A percentile compares a stretch with the other conserved stretches of the same genome.
These are phyloP conservation scores for Sebastes hubbsi DNA, from an alignment of 2,797 vertebrate species.

Conservation along the genomic window DNA sequence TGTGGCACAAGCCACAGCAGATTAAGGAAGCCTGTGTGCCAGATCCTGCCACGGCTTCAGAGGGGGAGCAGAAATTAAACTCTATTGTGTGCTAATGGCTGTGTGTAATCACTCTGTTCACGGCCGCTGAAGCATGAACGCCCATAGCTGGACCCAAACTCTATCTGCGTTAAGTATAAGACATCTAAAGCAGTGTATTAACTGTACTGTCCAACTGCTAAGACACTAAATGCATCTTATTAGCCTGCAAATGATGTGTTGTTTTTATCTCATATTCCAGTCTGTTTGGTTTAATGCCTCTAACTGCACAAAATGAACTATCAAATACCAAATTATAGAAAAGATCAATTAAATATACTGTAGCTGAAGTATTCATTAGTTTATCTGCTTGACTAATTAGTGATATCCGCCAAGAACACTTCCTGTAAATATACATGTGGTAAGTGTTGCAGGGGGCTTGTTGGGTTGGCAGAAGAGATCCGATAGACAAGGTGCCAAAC, in stretches of 20 bases:
- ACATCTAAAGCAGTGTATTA: conserved; percentile 22
- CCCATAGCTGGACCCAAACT: conserved; percentile 63
- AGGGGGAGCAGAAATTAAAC: conserved; percentile 75
- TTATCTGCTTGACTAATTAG: not conserved
- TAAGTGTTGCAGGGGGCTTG: not conserved
- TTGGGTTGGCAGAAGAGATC: not conserved
- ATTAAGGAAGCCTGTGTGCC: conserved; percentile 69
- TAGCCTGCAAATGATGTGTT: not conserved
- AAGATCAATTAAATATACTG: not conserved
- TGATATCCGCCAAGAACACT: not conserved
- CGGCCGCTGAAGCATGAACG: conserved; percentile 68
- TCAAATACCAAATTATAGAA: not conserved
- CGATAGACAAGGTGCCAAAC: not conserved
- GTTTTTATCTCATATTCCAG: not conserved
- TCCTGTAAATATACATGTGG: not conserved
- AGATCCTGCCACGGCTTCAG: conserved; percentile 65
- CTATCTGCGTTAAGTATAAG: conserved; percentile 23
- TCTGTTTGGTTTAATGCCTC: not conserved
- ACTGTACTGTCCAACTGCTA: conserved; percentile 14
- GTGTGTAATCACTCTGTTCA: conserved; percentile 79
- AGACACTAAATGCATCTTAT: not conserved
- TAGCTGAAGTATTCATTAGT: not conserved
- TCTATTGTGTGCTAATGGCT: conserved; percentile 80
- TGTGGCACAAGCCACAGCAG: conserved; percentile 68
- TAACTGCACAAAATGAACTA: not conserved